Conservation (phyloP, 2,888 invertebrate genomes). For the Macaria notata region DNA sequence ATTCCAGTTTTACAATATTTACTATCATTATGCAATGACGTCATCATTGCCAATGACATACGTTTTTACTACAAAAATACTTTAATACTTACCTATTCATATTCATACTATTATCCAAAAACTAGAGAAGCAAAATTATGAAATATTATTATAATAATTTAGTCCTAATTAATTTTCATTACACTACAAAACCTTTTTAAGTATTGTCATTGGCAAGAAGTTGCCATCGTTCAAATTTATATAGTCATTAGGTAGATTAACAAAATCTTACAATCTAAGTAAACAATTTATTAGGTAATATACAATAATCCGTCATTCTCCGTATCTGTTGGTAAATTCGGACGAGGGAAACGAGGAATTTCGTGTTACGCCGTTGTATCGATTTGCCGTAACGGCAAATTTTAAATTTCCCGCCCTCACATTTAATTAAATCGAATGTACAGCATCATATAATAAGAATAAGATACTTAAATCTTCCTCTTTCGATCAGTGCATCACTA, state of each 20-base stretch:
- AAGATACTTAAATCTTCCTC: too few relatives aligned
- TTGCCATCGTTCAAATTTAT: constrained; percentile 38
- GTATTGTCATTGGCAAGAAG: constrained; percentile 70
- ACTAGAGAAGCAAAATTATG: constrained; percentile 12
- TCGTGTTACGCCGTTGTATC: too few relatives aligned
- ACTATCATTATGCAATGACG: constrained; percentile 26
- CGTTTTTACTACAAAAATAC: constrained; percentile 5
- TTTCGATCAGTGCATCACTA: too few relatives aligned
- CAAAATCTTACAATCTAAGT: neutral
- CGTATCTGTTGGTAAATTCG: too few relatives aligned
- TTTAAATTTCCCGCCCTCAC: too few relatives aligned
- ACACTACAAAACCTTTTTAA: constrained; percentile 23
- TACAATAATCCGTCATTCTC: too few relatives aligned
- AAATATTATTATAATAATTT: constrained; percentile 35
- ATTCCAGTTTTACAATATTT: too few relatives aligned
- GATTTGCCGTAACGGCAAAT: too few relatives aligned
- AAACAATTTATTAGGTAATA: too few relatives aligned
- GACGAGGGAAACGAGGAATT: too few relatives aligned
- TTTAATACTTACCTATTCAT: neutral
- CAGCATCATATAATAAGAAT: too few relatives aligned
- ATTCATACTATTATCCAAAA: neutral
- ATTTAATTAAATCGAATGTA: too few relatives aligned
- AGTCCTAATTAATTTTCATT: constrained; percentile 25
- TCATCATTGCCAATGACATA: constrained; percentile 62
- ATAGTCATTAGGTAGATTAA: neutral